These are phyloP conservation scores for Eudasyphora cyanicolor DNA, from an alignment of 2,888 invertebrate species.

Conservation along the genomic window DNA sequence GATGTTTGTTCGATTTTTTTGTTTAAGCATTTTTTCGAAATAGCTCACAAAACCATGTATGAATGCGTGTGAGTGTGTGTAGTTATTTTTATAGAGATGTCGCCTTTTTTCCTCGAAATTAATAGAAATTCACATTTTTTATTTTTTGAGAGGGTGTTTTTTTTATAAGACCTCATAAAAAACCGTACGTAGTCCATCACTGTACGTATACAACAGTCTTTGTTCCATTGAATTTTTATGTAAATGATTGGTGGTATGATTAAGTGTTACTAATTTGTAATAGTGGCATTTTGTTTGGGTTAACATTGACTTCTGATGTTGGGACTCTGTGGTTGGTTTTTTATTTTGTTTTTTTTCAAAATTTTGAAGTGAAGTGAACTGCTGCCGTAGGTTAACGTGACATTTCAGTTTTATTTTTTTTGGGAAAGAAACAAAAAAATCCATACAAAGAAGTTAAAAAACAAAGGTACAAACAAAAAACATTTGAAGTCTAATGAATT, in stretches of 20 bases:
- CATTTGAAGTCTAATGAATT: slow-evolving; percentile 25
- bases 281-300: slow-evolving; percentile 39
- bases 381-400: slow-evolving; percentile 24
- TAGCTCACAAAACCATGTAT: background rate
- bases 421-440: background rate
- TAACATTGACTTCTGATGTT: slow-evolving; percentile 22
- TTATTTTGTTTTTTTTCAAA: no score
- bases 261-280: slow-evolving; percentile 63
- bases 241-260: slow-evolving; percentile 59
- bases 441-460: background rate
- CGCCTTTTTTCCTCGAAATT: slow-evolving; percentile 38
- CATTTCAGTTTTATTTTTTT: background rate
- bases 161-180: slow-evolving; percentile 7
- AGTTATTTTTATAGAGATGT: slow-evolving; percentile 44
- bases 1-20: slow-evolving; percentile 51
- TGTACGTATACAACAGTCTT: background rate
- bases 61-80: slow-evolving; percentile 22
- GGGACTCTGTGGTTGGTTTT: background rate
- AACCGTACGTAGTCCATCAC: slow-evolving; percentile 12
- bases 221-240: slow-evolving; percentile 58
- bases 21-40: slow-evolving; percentile 49
- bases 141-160: slow-evolving; percentile 42
- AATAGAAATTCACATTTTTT: slow-evolving; percentile 24
- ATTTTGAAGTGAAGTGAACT: slow-evolving; percentile 15
- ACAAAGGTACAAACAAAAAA: background rate